phyloP scores from a whole-genome alignment of 2,113 vertebrate species.

The Chiloscyllium plagiosum region DNA sequence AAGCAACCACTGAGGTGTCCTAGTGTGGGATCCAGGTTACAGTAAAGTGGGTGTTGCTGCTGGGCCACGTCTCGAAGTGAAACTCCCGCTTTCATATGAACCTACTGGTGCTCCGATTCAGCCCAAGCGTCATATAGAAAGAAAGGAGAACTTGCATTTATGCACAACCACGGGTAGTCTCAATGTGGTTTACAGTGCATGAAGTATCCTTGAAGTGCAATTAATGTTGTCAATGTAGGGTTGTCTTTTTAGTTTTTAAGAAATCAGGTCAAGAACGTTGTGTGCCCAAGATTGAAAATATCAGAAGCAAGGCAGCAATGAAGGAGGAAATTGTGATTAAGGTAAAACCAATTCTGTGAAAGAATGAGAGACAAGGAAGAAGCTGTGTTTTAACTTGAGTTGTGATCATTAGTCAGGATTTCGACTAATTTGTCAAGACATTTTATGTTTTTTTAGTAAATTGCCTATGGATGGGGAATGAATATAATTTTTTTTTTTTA shows the following conservation, averaged over 20 bases:
- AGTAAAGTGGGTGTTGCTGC: neutral
- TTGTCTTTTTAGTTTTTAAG: neutral
- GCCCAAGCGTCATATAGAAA: neutral
- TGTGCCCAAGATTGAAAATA: neutral
- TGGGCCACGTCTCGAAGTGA: neutral
- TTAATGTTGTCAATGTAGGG: neutral
- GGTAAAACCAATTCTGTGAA: neutral
- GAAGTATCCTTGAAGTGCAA: neutral
- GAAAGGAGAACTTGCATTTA: too few relatives aligned
- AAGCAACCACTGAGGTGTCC: neutral
- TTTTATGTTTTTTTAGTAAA: neutral
- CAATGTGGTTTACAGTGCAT: neutral
- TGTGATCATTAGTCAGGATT: neutral
- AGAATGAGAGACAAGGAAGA: neutral
- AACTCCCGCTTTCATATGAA: neutral
- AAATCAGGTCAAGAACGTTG: neutral
- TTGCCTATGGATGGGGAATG: neutral
- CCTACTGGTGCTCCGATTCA: neutral
- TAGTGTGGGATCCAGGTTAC: neutral
- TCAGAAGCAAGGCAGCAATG: neutral
- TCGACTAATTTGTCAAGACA: neutral
- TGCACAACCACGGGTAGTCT: too few relatives aligned
- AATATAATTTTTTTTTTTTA: neutral
- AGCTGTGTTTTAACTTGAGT: neutral
- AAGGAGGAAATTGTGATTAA: neutral